These are phyloP conservation scores for Hepsetus odoe DNA, from an alignment of 2,113 vertebrate genomes.

Conservation along the genomic window DNA sequence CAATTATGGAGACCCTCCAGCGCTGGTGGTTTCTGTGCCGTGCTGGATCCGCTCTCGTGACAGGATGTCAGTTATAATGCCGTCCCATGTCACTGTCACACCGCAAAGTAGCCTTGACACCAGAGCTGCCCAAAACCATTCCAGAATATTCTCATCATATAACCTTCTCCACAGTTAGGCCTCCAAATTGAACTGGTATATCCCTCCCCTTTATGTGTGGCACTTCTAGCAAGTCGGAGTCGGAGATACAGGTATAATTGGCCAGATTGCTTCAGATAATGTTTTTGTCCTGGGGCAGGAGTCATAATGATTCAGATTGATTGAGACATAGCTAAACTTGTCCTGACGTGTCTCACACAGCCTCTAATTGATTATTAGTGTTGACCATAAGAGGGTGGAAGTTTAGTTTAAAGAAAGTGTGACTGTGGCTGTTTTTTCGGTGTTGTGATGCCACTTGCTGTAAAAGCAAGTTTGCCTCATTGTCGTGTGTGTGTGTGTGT, in stretches of 20 bases:
- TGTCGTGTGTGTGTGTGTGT: conserved; percentile 18
- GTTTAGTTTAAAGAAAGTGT: conserved; percentile 28
- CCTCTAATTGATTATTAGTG: conserved; percentile 21
- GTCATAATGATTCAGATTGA: conserved; percentile 34
- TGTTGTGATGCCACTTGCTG: neutral
- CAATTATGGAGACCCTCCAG: conserved; percentile 61
- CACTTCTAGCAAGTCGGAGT: neutral
- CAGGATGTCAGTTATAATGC: conserved; percentile 59
- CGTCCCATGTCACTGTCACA: conserved; percentile 53
- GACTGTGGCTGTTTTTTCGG: conserved; percentile 18
- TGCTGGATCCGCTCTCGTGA: conserved; percentile 48
- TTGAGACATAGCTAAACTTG: conserved; percentile 42
- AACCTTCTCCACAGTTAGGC: conserved; percentile 31
- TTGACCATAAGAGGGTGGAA: conserved; percentile 8
- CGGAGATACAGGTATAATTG: conserved; percentile 44
- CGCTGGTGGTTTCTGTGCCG: conserved; percentile 44
- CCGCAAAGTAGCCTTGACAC: conserved; percentile 45
- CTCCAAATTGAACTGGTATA: conserved; percentile 32
- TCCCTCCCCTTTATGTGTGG: conserved; percentile 26
- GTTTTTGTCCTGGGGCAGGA: conserved; percentile 22
- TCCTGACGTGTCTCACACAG: conserved; percentile 25
- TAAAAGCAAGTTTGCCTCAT: neutral
- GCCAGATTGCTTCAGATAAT: conserved; percentile 35
- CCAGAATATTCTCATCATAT: conserved; percentile 56
- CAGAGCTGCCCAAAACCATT: conserved; percentile 47